Evolutionary conservation across 2,797 vertebrate genomes (phyloP).

Genomic region (Denticeps clupeoides): DNA sequence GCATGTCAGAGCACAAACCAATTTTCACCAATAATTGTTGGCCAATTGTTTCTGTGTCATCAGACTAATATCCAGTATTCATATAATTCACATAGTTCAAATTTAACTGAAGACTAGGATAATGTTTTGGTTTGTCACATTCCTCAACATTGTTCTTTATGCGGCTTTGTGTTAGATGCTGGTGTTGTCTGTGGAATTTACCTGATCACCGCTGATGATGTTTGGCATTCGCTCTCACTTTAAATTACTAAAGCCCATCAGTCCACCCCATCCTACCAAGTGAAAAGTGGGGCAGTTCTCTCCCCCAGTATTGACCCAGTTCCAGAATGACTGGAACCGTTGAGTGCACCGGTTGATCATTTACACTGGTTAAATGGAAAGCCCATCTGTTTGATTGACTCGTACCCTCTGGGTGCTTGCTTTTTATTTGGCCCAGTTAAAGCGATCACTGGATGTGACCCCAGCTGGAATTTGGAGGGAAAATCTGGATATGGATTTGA

Average conservation of each 20-base stretch:
- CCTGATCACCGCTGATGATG: no score
- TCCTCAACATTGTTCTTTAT: no score
- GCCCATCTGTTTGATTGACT: constrained; percentile 53
- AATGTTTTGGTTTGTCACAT: no score
- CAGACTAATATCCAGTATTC: no score
- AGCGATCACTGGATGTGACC: constrained; percentile 54
- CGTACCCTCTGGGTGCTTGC: constrained; percentile 38
- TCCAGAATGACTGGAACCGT: constrained; percentile 36
- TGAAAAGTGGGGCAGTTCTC: constrained; percentile 40
- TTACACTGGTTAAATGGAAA: constrained; percentile 46
- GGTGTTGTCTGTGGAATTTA: no score
- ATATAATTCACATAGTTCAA: no score
- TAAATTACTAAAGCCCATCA: constrained; percentile 19
- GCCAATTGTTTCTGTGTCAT: no score
- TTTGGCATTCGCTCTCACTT: constrained; percentile 31
- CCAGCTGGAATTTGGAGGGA: not conserved
- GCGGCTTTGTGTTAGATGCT: no score
- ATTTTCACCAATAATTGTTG: no score
- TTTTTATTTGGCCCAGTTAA: constrained; percentile 52
- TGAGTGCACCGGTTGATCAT: constrained; percentile 19
- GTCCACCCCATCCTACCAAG: not conserved
- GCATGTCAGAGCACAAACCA: no score
- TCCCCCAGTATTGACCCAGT: constrained; percentile 53
- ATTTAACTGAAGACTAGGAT: no score
- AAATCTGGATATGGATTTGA: no score